Evolutionary conservation across 2,888 invertebrate species (phyloP).

Genomic region (Liopterus haemorrhoidalis): DNA sequence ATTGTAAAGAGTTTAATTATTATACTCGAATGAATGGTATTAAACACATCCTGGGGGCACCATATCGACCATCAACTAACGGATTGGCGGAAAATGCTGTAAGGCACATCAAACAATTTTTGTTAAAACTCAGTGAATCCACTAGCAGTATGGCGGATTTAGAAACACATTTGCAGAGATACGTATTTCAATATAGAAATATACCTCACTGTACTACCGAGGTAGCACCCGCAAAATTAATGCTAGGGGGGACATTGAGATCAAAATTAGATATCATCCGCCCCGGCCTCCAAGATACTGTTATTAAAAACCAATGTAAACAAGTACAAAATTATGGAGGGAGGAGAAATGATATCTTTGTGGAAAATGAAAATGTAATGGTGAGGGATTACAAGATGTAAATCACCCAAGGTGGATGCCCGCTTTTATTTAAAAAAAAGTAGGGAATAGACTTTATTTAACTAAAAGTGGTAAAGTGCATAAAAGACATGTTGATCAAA

Average conservation of each 20-base stretch:
- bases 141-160: background rate
- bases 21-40: too few species aligned
- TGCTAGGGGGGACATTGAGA: background rate
- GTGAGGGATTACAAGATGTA: too few species aligned
- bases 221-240: constrained; percentile 2
- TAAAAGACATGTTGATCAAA: too few species aligned
- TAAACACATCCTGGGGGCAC: background rate
- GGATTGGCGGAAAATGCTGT: constrained; percentile 5
- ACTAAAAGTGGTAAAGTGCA: too few species aligned
- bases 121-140: background rate
- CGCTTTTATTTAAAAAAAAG: too few species aligned
- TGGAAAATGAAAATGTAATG: too few species aligned
- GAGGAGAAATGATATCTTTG: too few species aligned
- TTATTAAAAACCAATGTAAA: constrained; percentile 2
- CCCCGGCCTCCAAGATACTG: background rate
- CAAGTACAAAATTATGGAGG: too few species aligned
- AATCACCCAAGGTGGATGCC: too few species aligned
- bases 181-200: constrained; percentile 2
- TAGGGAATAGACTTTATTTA: too few species aligned
- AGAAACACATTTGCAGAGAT: too few species aligned
- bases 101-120: constrained; percentile 2
- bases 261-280: background rate
- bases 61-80: constrained; percentile 7
- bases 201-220: background rate
- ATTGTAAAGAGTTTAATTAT: too few species aligned